phyloP scores from a whole-genome alignment of 2,888 invertebrate species.

The Mesodorylaimus sp. region DNA sequence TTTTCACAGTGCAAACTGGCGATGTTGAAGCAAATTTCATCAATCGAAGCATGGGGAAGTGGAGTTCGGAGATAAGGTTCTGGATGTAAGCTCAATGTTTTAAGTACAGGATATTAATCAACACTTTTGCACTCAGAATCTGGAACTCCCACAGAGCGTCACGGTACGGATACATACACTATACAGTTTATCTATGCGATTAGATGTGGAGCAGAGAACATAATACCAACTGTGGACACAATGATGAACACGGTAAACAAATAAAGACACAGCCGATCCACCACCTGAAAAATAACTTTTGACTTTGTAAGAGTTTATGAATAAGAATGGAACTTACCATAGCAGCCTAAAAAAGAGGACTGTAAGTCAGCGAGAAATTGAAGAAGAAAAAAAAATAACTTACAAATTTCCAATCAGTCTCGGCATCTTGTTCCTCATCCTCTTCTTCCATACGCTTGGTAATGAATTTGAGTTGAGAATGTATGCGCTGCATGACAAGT shows the following conservation, averaged over 20 bases:
- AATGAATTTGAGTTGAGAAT: not conserved
- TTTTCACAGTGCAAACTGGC: too few relatives aligned
- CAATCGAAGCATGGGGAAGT: too few relatives aligned
- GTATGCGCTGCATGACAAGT: not conserved
- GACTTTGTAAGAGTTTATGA: not conserved
- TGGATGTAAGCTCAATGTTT: too few relatives aligned
- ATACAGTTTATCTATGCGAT: not conserved
- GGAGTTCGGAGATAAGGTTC: too few relatives aligned
- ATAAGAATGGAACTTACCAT: not conserved
- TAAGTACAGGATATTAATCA: too few relatives aligned
- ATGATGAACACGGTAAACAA: constrained; percentile 10
- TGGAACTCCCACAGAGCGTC: too few relatives aligned
- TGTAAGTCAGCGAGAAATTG: not conserved
- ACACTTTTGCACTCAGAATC: too few relatives aligned
- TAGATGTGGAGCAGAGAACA: constrained; percentile 10
- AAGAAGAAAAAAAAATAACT: not conserved
- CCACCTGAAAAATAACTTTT: too few relatives aligned
- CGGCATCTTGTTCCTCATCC: not conserved
- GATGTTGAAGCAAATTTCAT: too few relatives aligned
- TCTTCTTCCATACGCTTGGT: not conserved
- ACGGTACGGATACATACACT: too few relatives aligned
- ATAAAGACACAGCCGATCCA: constrained; percentile 11
- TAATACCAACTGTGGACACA: constrained; percentile 7
- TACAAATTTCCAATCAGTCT: not conserved
- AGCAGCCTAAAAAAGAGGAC: not conserved